A percentile compares a stretch with the other conserved stretches of the same genome.
phyloP scores from a whole-genome alignment of 2,797 vertebrate genomes.

The Coregonus suidteri region DNA sequence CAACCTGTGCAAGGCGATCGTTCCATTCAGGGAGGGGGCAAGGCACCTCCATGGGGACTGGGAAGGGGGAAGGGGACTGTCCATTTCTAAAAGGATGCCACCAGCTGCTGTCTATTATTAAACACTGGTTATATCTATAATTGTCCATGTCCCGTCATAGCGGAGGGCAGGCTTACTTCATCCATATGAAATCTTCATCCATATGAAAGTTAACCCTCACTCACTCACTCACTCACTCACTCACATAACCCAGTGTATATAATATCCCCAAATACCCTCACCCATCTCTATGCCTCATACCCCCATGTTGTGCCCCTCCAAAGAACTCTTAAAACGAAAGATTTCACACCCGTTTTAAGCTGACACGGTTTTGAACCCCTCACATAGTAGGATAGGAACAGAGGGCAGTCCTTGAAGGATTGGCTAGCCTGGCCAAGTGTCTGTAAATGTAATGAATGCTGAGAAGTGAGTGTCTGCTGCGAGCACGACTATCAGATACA shows the following conservation, averaged over 20 bases:
- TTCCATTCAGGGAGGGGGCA: slow-evolving; percentile 14
- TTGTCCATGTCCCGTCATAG: slow-evolving; percentile 43
- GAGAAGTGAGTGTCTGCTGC: neutral
- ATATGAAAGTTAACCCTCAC: neutral
- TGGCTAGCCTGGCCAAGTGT: neutral
- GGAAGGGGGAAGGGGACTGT: slow-evolving; percentile 21
- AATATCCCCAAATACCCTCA: neutral
- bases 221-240: neutral
- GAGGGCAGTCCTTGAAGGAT: neutral
- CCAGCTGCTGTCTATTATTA: slow-evolving; percentile 76
- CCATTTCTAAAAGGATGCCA: slow-evolving; percentile 54
- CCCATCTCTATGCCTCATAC: neutral
- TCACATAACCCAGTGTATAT: neutral
- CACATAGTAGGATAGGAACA: neutral
- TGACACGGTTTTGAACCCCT: neutral
- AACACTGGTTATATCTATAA: slow-evolving; percentile 50
- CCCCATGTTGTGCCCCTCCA: neutral
- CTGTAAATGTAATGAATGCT: neutral
- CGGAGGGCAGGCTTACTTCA: slow-evolving; percentile 21
- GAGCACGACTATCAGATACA: too few species aligned
- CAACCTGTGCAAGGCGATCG: slow-evolving; percentile 35
- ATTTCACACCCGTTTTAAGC: neutral
- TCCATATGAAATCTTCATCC: slow-evolving; percentile 20
- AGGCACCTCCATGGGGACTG: neutral
- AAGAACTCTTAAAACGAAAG: neutral